Evolutionary conservation across 1,140 invertebrate species (phyloP).

Genomic region (Drosophila asahinai): DNA sequence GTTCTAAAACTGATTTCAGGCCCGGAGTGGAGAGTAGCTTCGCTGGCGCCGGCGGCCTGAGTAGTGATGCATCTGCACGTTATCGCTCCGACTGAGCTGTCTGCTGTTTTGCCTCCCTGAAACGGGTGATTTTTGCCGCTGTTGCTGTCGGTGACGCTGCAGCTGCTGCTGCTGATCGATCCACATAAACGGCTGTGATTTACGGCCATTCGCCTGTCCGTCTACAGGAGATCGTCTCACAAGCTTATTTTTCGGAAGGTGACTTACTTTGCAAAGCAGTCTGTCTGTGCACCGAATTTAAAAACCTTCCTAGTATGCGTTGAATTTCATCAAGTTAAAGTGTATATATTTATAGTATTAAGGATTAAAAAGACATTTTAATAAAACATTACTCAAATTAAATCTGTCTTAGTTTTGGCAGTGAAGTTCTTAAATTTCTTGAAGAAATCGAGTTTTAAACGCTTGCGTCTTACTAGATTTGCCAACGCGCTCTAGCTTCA

Average conservation of each 20-base stretch:
- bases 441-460: too few relatives aligned
- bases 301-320: too few relatives aligned
- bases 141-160: neutral
- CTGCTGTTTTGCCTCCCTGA: slow-evolving; percentile 24
- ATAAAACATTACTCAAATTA: too few relatives aligned
- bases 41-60: slow-evolving; percentile 20
- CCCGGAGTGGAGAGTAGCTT: slow-evolving; percentile 25
- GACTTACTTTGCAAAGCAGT: slow-evolving; percentile 1
- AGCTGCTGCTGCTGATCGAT: slow-evolving; percentile 26
- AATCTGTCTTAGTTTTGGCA: too few relatives aligned
- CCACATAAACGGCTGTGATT: slow-evolving; percentile 35
- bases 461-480: too few relatives aligned
- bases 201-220: slow-evolving; percentile 9
- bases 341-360: too few relatives aligned
- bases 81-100: slow-evolving; percentile 33
- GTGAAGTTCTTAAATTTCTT: too few relatives aligned
- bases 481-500: too few relatives aligned
- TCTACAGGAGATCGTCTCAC: neutral
- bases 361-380: too few relatives aligned
- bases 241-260: neutral
- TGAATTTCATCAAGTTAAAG: too few relatives aligned
- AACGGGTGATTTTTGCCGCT: neutral
- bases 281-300: neutral
- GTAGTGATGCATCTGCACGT: slow-evolving; percentile 54
- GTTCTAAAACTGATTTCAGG: slow-evolving; percentile 50